phyloP scores from a whole-genome alignment of 1,140 invertebrate genomes.

The Teleopsis dalmanni region DNA sequence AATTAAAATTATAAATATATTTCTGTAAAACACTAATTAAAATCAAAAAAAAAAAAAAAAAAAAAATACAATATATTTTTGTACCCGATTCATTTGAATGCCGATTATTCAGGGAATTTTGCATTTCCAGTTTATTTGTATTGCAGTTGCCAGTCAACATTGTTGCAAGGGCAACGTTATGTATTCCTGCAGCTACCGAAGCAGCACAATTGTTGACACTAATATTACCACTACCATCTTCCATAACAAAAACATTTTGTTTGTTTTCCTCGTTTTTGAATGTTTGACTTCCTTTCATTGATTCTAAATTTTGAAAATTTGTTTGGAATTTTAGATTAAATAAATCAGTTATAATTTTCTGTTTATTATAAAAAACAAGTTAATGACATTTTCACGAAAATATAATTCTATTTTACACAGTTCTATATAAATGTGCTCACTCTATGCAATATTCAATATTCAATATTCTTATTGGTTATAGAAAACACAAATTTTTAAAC shows the following conservation, averaged over 20 bases:
- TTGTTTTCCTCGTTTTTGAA: neutral
- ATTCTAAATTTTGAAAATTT: slow-evolving; percentile 10
- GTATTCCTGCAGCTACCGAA: neutral
- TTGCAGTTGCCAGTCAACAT: slow-evolving; percentile 2
- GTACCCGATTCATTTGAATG: slow-evolving; percentile 43
- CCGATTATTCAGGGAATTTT: slow-evolving; percentile 29
- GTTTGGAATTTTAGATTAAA: neutral
- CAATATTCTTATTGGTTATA: too few relatives aligned
- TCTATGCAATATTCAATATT: too few relatives aligned
- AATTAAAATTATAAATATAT: too few relatives aligned
- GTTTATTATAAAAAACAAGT: neutral
- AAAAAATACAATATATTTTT: neutral
- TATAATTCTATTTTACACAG: too few relatives aligned
- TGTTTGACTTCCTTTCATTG: slow-evolving; percentile 1
- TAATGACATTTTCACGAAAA: neutral
- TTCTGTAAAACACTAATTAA: too few relatives aligned
- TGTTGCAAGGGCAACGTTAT: slow-evolving; percentile 7
- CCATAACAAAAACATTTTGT: slow-evolving; percentile 1
- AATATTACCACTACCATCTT: neutral
- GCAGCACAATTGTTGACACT: neutral
- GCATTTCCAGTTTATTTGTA: slow-evolving; percentile 30
- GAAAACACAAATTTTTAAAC: too few relatives aligned
- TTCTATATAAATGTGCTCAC: too few relatives aligned
- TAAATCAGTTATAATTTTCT: slow-evolving; percentile 3
- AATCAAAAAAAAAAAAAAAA: neutral